Conservation (phyloP, 2,888 invertebrate genomes). For the Heliconius charithonia region DNA sequence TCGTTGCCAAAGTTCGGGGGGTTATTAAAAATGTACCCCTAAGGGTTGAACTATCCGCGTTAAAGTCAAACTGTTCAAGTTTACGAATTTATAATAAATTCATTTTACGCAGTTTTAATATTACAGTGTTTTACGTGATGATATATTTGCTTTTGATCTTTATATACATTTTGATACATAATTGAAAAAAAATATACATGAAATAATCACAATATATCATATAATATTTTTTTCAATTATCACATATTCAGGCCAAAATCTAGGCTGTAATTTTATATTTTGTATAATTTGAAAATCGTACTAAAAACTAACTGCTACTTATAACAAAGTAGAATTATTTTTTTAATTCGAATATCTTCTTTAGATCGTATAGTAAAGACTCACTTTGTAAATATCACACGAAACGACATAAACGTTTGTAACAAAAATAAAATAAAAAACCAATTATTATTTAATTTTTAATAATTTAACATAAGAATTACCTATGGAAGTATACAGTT, state of each 20-base stretch:
- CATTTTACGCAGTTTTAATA: conserved; percentile 41
- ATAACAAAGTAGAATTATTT: too few relatives aligned
- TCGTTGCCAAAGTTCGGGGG: conserved; percentile 32
- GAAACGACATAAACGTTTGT: not conserved
- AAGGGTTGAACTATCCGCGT: conserved; percentile 53
- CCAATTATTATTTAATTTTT: too few relatives aligned
- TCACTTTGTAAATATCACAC: not conserved
- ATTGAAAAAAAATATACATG: too few relatives aligned
- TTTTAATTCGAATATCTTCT: too few relatives aligned
- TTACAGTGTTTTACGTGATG: conserved; percentile 7
- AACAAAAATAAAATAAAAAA: not conserved
- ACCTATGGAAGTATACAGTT: too few relatives aligned
- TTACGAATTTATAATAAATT: conserved; percentile 49
- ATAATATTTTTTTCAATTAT: too few relatives aligned
- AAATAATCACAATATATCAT: too few relatives aligned
- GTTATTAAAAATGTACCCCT: conserved; percentile 56
- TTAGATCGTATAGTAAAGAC: too few relatives aligned
- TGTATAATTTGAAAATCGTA: not conserved
- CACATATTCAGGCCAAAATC: not conserved
- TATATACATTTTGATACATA: not conserved
- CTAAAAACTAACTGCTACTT: too few relatives aligned
- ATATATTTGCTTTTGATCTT: conserved; percentile 10
- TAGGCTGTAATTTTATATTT: not conserved
- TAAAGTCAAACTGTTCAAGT: conserved; percentile 50
- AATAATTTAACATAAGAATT: too few relatives aligned